Percentiles rank a stretch among this genome's conserved stretches.
These are phyloP conservation scores for Acleris holmiana DNA, from an alignment of 2,888 invertebrate species.

Conservation along the genomic window DNA sequence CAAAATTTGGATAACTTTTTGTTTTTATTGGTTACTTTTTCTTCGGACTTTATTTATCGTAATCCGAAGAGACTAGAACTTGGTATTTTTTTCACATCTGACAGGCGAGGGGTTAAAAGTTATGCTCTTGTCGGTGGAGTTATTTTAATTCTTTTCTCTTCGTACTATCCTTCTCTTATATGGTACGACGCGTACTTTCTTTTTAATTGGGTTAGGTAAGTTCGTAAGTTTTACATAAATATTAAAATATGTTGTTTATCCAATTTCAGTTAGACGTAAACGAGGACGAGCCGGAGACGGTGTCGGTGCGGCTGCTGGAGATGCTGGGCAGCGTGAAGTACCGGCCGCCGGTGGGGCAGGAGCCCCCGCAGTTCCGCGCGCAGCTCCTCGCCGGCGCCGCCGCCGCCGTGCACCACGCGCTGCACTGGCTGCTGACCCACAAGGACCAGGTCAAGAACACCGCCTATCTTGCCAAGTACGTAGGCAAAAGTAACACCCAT, in stretches of 20 bases:
- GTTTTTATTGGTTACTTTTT: no score
- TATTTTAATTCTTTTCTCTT: no score
- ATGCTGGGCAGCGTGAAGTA: constrained; percentile 91
- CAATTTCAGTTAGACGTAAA: constrained; percentile 85
- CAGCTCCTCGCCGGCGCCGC: constrained; percentile 87
- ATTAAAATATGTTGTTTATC: not conserved
- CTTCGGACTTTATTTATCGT: no score
- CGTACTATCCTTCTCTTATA: no score
- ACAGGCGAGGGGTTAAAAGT: no score
- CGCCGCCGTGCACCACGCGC: constrained; percentile 89
- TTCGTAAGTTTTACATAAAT: no score
- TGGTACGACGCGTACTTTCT: no score
- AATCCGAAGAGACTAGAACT: no score
- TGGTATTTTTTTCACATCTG: no score
- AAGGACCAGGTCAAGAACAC: constrained; percentile 90
- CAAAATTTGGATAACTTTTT: no score
- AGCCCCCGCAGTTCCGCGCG: constrained; percentile 72
- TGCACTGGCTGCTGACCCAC: constrained; percentile 91
- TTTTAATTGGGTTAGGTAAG: no score
- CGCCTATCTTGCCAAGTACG: constrained; percentile 91
- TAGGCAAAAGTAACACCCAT: not conserved
- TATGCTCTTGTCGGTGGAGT: no score
- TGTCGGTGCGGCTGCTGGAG: constrained; percentile 88
- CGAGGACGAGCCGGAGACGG: constrained; percentile 90
- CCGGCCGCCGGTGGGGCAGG: constrained; percentile 84